Base-by-base conservation (phyloP, 2,113 vertebrate species). In the Marmota monax region DNA sequence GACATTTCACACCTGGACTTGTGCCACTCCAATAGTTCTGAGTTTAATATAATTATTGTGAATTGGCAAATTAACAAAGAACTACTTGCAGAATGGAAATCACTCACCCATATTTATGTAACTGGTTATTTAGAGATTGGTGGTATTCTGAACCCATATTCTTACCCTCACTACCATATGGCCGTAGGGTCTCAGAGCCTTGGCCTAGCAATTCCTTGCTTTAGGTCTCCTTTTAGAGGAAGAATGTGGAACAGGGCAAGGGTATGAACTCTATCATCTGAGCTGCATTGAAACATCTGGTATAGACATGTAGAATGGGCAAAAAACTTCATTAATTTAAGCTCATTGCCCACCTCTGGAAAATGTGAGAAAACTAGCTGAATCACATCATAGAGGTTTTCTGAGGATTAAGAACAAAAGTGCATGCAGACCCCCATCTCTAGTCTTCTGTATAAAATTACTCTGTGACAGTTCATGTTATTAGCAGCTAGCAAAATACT, bases 131-230 rank as follows among this genome's bases (percentile, higher is more conserved):
- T 5, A 76, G 53, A 72, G 18, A 48, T 11, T n/a, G 37, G 11
- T 2, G 34, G 4, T n/a, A 5, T 32, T 61, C 18, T 14, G 77
- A 70, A 22, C 58, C 34, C 27, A 7, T 29, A 27, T 12, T 29
- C 11, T 16, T 37, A 0, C 32, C 27, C 1, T 2, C 8, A n/a
- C 37, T 7, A 37, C 10, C 25, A 37, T 3, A 3, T 16, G 2
- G 45, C 29, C 48, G 34, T 6, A 2, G 17, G 32, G 13, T 51
- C 39, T 84, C 34, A 25, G 10, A 45, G 34, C 5, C 63, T 63
- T 72, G n/a, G 16, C 32, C 56, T 89, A 83, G 14, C 5, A 20
- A 25, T 89, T 76, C 92, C 32, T 82, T 83, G 3, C 2, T 82
- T 17, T 51, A 6, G 77, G 51, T n/a, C 70, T n/a, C 4, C 42